These are phyloP conservation scores for Matsumyia berberina DNA, from an alignment of 2,888 invertebrate species.

Conservation along the genomic window DNA sequence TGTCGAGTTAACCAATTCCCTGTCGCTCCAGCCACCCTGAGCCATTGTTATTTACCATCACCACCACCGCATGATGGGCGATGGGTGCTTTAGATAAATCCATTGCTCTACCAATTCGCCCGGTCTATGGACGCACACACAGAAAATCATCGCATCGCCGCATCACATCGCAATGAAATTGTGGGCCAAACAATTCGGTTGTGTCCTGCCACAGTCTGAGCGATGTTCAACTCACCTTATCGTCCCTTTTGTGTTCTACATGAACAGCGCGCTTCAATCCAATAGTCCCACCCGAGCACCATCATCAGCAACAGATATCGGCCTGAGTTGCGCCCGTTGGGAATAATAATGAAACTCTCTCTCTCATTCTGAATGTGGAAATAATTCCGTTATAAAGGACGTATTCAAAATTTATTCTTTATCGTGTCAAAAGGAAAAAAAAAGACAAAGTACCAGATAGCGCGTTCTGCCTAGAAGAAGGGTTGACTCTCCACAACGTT, in stretches of 20 bases:
- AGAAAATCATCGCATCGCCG: slow-evolving; percentile 57
- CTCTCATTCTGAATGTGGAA: slow-evolving; percentile 44
- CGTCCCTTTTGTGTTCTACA: slow-evolving; percentile 59
- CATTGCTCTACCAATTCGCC: slow-evolving; percentile 22
- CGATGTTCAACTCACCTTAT: slow-evolving; percentile 72
- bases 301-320: slow-evolving; percentile 74
- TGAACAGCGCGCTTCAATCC: slow-evolving; percentile 1
- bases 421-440: slow-evolving; percentile 52
- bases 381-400: slow-evolving; percentile 71
- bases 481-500: slow-evolving; percentile 42
- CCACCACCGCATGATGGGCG: slow-evolving; percentile 64
- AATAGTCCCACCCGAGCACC: background rate
- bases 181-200: slow-evolving; percentile 12
- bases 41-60: slow-evolving; percentile 63
- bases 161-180: slow-evolving; percentile 43
- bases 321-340: slow-evolving; percentile 49
- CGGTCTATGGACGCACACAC: slow-evolving; percentile 17
- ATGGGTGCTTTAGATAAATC: slow-evolving; percentile 48
- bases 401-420: slow-evolving; percentile 71
- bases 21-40: slow-evolving; percentile 29
- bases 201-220: slow-evolving; percentile 48
- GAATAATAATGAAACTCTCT: slow-evolving; percentile 70
- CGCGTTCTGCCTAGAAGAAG: slow-evolving; percentile 40
- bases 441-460: slow-evolving; percentile 50
- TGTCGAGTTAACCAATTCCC: slow-evolving; percentile 36